A percentile compares a stretch with the other conserved stretches of the same genome.
Conservation (phyloP, 2,888 invertebrate genomes). For the Troilus luridus region DNA sequence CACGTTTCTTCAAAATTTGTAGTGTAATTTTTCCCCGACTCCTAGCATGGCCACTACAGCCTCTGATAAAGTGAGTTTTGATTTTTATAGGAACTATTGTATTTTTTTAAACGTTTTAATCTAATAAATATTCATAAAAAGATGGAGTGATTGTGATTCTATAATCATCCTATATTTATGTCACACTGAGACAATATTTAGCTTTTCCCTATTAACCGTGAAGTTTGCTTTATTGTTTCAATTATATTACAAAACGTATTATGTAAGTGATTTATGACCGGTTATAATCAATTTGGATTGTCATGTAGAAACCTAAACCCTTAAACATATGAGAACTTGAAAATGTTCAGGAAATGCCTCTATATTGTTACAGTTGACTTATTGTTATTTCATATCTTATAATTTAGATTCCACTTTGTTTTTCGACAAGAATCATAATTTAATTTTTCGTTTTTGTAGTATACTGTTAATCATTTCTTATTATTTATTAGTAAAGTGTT, state of each 20-base stretch:
- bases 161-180: neutral
- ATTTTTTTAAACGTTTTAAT: neutral
- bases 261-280: neutral
- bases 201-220: neutral
- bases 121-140: neutral
- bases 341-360: neutral
- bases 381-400: neutral
- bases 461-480: too few relatives aligned
- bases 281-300: neutral
- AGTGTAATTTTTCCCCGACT: slow-evolving; percentile 33
- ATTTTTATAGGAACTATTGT: neutral
- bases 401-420: neutral
- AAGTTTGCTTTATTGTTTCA: neutral
- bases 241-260: neutral
- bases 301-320: neutral
- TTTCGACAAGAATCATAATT: neutral
- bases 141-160: neutral
- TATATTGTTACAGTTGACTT: neutral
- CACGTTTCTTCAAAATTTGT: slow-evolving; percentile 56
- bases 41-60: slow-evolving; percentile 61
- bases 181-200: neutral
- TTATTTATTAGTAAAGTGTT: neutral
- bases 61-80: slow-evolving; percentile 62
- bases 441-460: too few relatives aligned
- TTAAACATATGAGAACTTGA: neutral